Evolutionary conservation across 2,797 vertebrate species (phyloP).

Genomic region (Sebastes vulpes): DNA sequence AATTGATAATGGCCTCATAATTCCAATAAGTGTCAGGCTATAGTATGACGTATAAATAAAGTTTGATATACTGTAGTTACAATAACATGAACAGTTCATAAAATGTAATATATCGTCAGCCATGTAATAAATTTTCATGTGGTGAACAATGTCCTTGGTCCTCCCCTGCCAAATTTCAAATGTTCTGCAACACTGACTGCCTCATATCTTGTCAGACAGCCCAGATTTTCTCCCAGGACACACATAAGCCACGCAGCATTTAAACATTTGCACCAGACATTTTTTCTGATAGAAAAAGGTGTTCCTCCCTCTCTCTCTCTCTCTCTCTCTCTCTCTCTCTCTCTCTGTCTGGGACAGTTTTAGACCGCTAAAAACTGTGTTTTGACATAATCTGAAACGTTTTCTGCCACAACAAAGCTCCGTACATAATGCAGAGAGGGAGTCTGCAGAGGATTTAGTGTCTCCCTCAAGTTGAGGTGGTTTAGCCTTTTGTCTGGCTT

Average conservation of each 20-base stretch:
- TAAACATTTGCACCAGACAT: conserved; percentile 10
- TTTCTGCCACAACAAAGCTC: conserved; percentile 31
- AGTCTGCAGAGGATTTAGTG: conserved; percentile 39
- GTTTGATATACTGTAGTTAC: not conserved
- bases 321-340: too few relatives aligned
- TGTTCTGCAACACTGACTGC: not conserved
- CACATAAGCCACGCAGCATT: not conserved
- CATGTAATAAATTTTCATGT: not conserved
- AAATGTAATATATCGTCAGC: not conserved
- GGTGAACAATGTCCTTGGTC: not conserved
- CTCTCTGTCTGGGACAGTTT: not conserved
- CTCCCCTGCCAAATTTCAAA: conserved; percentile 4
- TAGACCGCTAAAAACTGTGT: not conserved
- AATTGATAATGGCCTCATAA: not conserved
- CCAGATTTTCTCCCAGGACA: not conserved
- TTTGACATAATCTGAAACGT: conserved; percentile 37
- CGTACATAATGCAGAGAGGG: conserved; percentile 48
- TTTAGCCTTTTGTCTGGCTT: conserved; percentile 46
- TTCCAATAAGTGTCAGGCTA: not conserved
- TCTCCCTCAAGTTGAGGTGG: conserved; percentile 5
- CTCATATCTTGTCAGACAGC: conserved; percentile 20
- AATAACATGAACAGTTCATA: not conserved
- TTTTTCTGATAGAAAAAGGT: not conserved
- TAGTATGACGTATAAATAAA: not conserved
- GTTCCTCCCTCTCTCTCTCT: not conserved